These are phyloP conservation scores for Cassiopea xamachana DNA, from an alignment of 30 jellyfish, hydroid and myxozoan genomes.

Conservation along the genomic window DNA sequence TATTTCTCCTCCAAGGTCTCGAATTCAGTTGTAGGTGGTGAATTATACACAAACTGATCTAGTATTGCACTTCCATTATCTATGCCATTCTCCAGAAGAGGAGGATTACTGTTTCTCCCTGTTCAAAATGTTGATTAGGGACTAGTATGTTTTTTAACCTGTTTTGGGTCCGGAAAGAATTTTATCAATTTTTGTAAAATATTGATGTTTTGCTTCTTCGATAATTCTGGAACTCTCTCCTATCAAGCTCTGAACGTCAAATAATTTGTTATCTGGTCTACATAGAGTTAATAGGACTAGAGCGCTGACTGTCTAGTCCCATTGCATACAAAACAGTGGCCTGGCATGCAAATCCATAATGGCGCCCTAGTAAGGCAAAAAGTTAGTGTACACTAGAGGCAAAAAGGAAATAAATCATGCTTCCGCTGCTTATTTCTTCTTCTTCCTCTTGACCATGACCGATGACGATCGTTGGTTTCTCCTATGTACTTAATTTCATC, in stretches of 20 bases:
- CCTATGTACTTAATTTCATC: no score
- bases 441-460: no score
- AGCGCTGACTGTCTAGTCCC: no score
- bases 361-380: no score
- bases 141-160: background rate
- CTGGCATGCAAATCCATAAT: no score
- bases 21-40: background rate
- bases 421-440: no score
- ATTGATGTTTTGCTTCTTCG: slow-evolving; percentile 2
- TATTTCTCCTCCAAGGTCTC: slow-evolving; percentile 1
- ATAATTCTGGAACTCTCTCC: background rate
- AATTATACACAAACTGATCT: background rate
- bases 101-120: background rate
- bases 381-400: no score
- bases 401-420: no score
- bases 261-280: background rate
- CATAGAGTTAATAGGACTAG: no score
- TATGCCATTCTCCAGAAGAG: background rate
- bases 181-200: background rate
- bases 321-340: no score
- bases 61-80: background rate
- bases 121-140: background rate
- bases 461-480: no score
- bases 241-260: background rate
- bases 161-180: background rate